These are phyloP conservation scores for Pipistrellus nathusii DNA, from an alignment of 2,797 vertebrate species.

Conservation along the genomic window DNA sequence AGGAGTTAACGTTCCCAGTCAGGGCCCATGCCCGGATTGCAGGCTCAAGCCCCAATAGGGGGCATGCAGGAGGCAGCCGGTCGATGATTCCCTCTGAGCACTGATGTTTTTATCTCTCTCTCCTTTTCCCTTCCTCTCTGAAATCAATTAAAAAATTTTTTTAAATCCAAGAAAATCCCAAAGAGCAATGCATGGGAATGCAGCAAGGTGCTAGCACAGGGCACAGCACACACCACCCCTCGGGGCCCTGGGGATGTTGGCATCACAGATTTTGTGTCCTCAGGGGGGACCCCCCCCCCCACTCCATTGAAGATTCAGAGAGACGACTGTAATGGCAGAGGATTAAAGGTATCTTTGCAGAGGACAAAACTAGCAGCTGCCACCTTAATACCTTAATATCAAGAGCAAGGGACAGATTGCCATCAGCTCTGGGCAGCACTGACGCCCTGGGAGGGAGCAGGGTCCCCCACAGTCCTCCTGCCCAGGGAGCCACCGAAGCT, in stretches of 20 bases:
- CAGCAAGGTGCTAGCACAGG: background rate
- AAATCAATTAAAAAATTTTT: too few species aligned
- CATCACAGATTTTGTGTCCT: background rate
- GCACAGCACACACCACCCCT: background rate
- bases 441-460: too few species aligned
- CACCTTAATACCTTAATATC: background rate
- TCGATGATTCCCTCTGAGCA: too few species aligned
- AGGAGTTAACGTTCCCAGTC: too few species aligned
- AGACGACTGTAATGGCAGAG: background rate
- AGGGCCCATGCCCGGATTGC: too few species aligned
- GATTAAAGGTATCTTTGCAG: background rate
- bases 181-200: background rate
- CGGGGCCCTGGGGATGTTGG: accelerated
- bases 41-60: too few species aligned
- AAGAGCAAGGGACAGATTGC: background rate
- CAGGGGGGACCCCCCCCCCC: background rate
- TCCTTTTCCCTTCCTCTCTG: too few species aligned
- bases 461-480: too few species aligned
- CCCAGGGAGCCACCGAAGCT: too few species aligned
- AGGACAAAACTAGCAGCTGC: too few species aligned
- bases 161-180: background rate
- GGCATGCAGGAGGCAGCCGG: too few species aligned
- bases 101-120: too few species aligned
- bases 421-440: background rate
- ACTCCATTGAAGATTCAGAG: background rate